Evolutionary conservation across 1,140 invertebrate species (phyloP).

Genomic region (Cardiocondyla obscurior): DNA sequence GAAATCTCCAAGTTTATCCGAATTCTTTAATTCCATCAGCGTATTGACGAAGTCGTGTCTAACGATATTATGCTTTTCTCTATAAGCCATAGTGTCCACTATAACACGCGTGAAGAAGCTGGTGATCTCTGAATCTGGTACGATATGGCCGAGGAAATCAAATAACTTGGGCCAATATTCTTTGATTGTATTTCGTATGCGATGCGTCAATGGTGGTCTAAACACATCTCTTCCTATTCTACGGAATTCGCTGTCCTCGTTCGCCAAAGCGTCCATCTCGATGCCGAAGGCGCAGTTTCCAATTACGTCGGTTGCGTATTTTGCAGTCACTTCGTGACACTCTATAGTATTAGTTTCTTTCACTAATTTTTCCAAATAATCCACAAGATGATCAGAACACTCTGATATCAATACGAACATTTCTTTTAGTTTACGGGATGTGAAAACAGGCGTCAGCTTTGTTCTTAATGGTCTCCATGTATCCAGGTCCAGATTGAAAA

Average conservation of each 20-base stretch:
- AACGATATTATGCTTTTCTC: constrained; percentile 82
- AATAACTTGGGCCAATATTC: constrained; percentile 66
- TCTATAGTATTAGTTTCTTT: constrained; percentile 77
- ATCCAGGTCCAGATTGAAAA: constrained; percentile 76
- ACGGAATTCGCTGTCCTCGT: constrained; percentile 82
- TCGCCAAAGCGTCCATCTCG: constrained; percentile 81
- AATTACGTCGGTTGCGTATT: constrained; percentile 85
- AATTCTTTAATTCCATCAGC: constrained; percentile 82
- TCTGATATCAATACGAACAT: constrained; percentile 78
- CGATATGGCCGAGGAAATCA: constrained; percentile 56
- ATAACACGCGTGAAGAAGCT: constrained; percentile 83
- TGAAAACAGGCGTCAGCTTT: constrained; percentile 80
- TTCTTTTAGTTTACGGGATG: constrained; percentile 67
- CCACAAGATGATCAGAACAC: constrained; percentile 76
- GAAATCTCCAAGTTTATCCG: constrained; percentile 43
- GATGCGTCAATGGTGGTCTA: constrained; percentile 80
- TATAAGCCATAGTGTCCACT: constrained; percentile 81
- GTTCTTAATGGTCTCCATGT: constrained; percentile 84
- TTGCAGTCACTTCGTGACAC: constrained; percentile 81
- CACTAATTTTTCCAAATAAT: constrained; percentile 73
- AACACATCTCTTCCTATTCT: constrained; percentile 77
- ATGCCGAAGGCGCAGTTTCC: constrained; percentile 76
- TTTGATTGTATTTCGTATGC: constrained; percentile 72
- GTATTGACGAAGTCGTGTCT: constrained; percentile 86
- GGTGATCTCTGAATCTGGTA: constrained; percentile 75